Base-by-base conservation (phyloP, 1,140 invertebrate genomes). In the Chelonus insularis region DNA sequence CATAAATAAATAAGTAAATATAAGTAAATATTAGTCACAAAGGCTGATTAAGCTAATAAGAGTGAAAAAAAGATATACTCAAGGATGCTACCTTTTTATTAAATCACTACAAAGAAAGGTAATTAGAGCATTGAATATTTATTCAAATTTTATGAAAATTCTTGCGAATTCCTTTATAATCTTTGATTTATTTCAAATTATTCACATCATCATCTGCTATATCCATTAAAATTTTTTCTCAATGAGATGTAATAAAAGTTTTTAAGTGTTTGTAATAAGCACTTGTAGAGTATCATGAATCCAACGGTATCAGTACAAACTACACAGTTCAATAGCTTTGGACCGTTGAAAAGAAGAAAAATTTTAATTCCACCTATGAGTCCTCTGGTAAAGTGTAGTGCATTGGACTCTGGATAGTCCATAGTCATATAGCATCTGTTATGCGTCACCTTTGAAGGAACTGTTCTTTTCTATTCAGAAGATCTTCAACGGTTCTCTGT, bases 391-490 rank as follows among this genome's bases (percentile, higher is more conserved):
- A 12, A 9, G 41, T 57, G 14, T 21, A 45, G 12, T 39, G 51
- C 47, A 47, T 34, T 62, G 34, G 39, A n/a, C 37, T 37, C 39
- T 45, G n/a, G 29, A 54, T 32, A 21, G 23, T 18, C 32, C 41
- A 36, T 51, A 21, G 62, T 64, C 64, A 65, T 64, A 64, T 67
- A 66, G 67, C 72, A 76, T 73, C 66, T 76, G 74, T 61, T 67
- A 68, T 61, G 60, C 74, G 74, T 76, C 70, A 73, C 74, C 72
- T 69, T 41, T 60, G 50, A 57, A 62, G 66, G 25, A 4, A 73
- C 70, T 69, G 69, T 69, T 70, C 67, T 48, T 63, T 56, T 25
- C 51, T 34, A 72, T 62, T 55, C 70, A 68, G 72, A 72, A 73
- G 67, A 59, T 59, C 55, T 20, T 34, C 14, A 48, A 20, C 21